These are phyloP conservation scores for Himalopsyche anomala DNA, from an alignment of 2,888 invertebrate species.

Conservation along the genomic window DNA sequence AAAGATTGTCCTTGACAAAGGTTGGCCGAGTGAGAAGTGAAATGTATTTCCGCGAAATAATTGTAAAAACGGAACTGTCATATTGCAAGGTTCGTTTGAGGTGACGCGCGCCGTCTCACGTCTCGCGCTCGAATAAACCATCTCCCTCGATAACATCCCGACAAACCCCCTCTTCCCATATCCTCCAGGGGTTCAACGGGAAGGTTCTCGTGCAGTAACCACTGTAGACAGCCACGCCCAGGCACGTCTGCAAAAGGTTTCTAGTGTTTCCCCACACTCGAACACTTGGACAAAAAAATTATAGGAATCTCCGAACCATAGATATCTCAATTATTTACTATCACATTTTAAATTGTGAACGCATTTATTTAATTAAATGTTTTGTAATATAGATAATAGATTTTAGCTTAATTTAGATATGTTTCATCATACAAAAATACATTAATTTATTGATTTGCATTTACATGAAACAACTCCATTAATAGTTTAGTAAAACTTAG, in stretches of 20 bases:
- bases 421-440: too few species aligned
- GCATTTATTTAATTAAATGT: too few species aligned
- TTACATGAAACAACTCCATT: too few species aligned
- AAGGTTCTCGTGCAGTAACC: constrained; percentile 34
- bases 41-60: constrained; percentile 38
- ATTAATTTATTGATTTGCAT: too few species aligned
- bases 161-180: constrained; percentile 49
- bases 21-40: constrained; percentile 15
- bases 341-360: too few species aligned
- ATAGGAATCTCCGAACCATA: too few species aligned
- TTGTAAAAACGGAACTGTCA: constrained; percentile 32
- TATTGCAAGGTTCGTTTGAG: not conserved
- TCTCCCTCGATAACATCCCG: constrained; percentile 54
- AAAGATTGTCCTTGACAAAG: constrained; percentile 5
- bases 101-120: constrained; percentile 58
- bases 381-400: too few species aligned
- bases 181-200: constrained; percentile 44
- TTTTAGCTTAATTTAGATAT: too few species aligned
- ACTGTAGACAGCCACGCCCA: constrained; percentile 28
- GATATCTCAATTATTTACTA: too few species aligned
- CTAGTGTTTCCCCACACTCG: not conserved
- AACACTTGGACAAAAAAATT: too few species aligned
- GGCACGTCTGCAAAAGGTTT: constrained; percentile 42
- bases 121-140: constrained; percentile 64
- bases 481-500: too few species aligned